Evolutionary conservation across 2,113 vertebrate genomes (phyloP).

Genomic region (Delphinus delphis): DNA sequence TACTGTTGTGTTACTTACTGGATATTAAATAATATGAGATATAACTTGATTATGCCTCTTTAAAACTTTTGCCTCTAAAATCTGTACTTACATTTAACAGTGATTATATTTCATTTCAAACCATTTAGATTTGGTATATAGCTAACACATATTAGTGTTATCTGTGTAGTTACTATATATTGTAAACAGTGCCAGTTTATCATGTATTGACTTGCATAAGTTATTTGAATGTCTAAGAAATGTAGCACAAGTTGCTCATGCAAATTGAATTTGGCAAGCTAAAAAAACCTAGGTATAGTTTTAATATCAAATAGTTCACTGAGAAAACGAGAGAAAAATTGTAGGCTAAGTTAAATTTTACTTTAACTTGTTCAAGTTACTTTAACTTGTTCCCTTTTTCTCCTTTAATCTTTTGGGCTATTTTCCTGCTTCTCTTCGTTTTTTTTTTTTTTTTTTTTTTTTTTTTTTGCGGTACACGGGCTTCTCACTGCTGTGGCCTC

Average conservation of each 20-base stretch:
- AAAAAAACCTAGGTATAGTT: background rate
- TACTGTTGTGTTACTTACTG: background rate
- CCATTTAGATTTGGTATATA: slow-evolving; percentile 16
- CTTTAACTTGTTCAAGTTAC: background rate
- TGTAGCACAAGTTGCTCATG: background rate
- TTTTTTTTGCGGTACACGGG: no score
- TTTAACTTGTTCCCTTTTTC: background rate
- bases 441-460: no score
- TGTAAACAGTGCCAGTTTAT: background rate
- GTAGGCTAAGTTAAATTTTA: background rate
- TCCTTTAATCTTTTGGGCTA: background rate
- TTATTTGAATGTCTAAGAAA: slow-evolving; percentile 37
- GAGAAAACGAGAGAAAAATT: slow-evolving; percentile 25
- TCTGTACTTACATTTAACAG: slow-evolving; percentile 14
- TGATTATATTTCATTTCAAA: background rate
- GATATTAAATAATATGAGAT: background rate
- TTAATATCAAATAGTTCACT: slow-evolving; percentile 32
- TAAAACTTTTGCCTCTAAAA: background rate
- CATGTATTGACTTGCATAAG: background rate
- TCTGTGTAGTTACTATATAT: background rate
- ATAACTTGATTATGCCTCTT: slow-evolving; percentile 44
- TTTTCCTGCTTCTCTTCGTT: slow-evolving; percentile 4
- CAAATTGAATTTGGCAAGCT: background rate
- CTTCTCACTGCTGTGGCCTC: no score
- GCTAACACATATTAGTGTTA: background rate